Evolutionary conservation across 1,140 invertebrate genomes (phyloP).

Genomic region (Andricus grossulariae): DNA sequence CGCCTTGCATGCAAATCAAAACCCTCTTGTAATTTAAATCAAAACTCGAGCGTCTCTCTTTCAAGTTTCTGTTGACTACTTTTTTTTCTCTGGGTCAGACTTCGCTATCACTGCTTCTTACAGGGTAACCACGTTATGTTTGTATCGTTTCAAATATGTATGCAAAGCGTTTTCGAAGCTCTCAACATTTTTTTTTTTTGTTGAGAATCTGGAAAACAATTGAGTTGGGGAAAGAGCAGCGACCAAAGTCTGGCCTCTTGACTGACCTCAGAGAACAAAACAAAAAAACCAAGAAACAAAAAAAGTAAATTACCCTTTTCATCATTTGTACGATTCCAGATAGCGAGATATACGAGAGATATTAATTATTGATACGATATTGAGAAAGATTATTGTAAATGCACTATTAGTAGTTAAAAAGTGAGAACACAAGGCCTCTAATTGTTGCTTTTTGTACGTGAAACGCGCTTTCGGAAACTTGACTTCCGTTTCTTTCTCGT

Average conservation of each 20-base stretch:
- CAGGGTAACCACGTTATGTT: slow-evolving; percentile 67
- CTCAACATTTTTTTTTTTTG: not conserved
- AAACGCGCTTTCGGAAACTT: slow-evolving; percentile 69
- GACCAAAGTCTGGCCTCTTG: slow-evolving; percentile 3
- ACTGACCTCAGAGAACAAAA: slow-evolving; percentile 19
- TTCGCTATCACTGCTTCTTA: slow-evolving; percentile 58
- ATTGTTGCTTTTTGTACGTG: slow-evolving; percentile 75
- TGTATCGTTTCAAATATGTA: slow-evolving; percentile 63
- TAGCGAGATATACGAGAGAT: slow-evolving; percentile 52
- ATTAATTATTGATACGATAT: slow-evolving; percentile 63
- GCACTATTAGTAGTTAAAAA: slow-evolving; percentile 70
- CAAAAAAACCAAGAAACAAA: slow-evolving; percentile 9
- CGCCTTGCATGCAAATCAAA: not conserved
- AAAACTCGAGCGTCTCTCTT: slow-evolving; percentile 18
- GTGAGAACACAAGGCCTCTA: slow-evolving; percentile 72
- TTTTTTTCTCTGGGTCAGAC: slow-evolving; percentile 57
- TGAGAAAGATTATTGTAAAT: slow-evolving; percentile 70
- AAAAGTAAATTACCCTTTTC: not conserved
- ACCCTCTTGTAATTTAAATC: not conserved
- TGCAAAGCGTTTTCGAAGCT: slow-evolving; percentile 15
- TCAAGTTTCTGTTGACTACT: slow-evolving; percentile 50
- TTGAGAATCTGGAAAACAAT: slow-evolving; percentile 1
- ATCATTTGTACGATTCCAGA: slow-evolving; percentile 16
- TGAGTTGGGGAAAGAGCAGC: slow-evolving; percentile 23
- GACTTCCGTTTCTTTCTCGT: slow-evolving; percentile 60